A percentile compares a stretch with the other conserved stretches of the same genome.
Evolutionary conservation across 1,140 invertebrate genomes (phyloP).

Genomic region (Geopemphigus sp.): DNA sequence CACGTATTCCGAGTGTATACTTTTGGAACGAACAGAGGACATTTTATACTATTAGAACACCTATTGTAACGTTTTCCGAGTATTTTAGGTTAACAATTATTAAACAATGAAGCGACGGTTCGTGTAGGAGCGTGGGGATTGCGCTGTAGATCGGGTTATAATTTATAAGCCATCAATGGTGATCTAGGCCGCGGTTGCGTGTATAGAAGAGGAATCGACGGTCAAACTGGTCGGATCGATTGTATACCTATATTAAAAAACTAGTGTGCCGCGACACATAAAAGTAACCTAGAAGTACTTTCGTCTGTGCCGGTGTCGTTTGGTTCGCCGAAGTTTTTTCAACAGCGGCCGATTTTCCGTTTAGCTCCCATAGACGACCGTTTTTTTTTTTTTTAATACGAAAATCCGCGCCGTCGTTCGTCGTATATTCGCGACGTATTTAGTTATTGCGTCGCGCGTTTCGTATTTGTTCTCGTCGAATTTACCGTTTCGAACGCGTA

Average conservation of each 20-base stretch:
- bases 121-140: neutral
- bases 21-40: neutral
- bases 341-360: too few species aligned
- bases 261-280: conserved; percentile 31
- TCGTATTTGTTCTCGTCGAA: too few species aligned
- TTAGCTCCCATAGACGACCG: too few species aligned
- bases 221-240: conserved; percentile 19
- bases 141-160: neutral
- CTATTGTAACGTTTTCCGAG: neutral
- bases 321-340: too few species aligned
- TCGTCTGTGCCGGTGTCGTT: neutral
- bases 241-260: conserved; percentile 39
- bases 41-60: neutral
- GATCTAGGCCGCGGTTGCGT: conserved; percentile 25
- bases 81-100: neutral
- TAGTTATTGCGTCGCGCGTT: too few species aligned
- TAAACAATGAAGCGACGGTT: neutral
- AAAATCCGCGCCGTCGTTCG: too few species aligned
- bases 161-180: conserved; percentile 15
- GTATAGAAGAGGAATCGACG: conserved; percentile 9
- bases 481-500: too few species aligned
- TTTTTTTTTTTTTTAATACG: too few species aligned
- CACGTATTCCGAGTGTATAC: neutral
- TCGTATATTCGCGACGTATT: too few species aligned
- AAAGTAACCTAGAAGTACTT: neutral